Base-by-base conservation (phyloP, 1,140 invertebrate species). In the Papilio polyxenes region DNA sequence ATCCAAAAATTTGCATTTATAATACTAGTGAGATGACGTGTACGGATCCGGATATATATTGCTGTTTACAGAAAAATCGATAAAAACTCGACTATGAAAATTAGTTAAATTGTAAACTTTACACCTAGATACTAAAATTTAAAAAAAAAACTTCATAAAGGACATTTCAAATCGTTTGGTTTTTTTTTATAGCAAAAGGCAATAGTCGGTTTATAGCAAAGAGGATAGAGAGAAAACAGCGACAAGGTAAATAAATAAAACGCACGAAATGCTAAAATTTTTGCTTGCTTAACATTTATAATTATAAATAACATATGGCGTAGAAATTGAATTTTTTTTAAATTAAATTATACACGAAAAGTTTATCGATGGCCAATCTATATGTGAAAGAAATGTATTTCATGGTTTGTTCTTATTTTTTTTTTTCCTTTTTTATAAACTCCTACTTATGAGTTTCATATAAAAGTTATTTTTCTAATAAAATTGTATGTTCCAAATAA, bases 31-130 rank as follows among this genome's bases (percentile, higher is more conserved):
- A 31, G 6, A 37, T 72, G 65, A 72, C 65, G 65, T 37, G 13
- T 17, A 72, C 65, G 65, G 65, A 72, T 72, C 65, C 65, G 65
- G 65, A 72, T 15, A 72, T 5, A 72, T 15, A 40, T 15, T 37
- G 23, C 20, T 65, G 23, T 65, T 31, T 65, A 65, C 10, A 65
- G 23, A 65, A 11, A 53, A 31, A 31, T 31, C 23, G 23, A 31
- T 31, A 31, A 31, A 31, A 53, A 44, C 40, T 2, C 40, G 7
- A 44, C 1, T 44, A 62, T 8, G 10, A 2, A 10, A 62, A 62
- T 17, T 17, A 17, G 15, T 17, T 10, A 53, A 17, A 53, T 53
- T 4, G 1, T 53, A 5, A 17, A 53, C 40, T 15, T 53, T 62
- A 20, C 17, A 62, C n/a, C 56, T 15, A 59, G 3, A n/a, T 59